phyloP scores from a whole-genome alignment of 2,888 invertebrate genomes.

The Eristalis tenax region DNA sequence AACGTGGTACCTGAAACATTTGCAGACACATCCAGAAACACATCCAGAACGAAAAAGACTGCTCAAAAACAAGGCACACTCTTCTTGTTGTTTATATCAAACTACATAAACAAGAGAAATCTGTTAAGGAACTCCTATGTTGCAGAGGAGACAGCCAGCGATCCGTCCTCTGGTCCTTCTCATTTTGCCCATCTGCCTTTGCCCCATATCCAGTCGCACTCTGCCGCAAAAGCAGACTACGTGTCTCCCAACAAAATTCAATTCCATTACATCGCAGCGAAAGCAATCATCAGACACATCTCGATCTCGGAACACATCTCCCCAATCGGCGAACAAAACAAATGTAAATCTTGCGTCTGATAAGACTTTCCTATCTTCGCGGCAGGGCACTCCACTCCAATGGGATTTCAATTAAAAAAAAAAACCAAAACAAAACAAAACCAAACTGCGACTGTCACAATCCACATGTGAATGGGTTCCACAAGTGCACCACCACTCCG shows the following conservation, averaged over 20 bases:
- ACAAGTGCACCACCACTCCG: constrained; percentile 7
- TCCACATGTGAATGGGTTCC: constrained; percentile 18
- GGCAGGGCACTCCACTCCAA: not conserved
- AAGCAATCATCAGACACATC: not conserved
- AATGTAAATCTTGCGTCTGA: not conserved
- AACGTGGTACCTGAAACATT: no score
- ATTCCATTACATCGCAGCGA: not conserved
- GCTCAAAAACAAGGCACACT: no score
- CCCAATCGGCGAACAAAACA: not conserved
- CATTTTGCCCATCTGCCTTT: not conserved
- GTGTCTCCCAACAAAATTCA: not conserved
- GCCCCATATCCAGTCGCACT: not conserved
- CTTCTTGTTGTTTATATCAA: no score
- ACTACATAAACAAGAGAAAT: no score
- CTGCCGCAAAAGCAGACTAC: not conserved
- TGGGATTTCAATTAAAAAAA: not conserved
- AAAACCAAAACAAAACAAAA: not conserved
- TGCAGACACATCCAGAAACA: no score
- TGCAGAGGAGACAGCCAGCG: no score
- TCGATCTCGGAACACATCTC: not conserved
- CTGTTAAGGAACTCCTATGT: no score
- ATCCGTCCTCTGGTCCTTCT: not conserved
- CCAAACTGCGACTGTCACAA: not conserved
- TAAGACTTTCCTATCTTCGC: not conserved
- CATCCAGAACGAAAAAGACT: no score